These are phyloP conservation scores for Macrophya alboannulata DNA, from an alignment of 2,888 invertebrate species.

Conservation along the genomic window DNA sequence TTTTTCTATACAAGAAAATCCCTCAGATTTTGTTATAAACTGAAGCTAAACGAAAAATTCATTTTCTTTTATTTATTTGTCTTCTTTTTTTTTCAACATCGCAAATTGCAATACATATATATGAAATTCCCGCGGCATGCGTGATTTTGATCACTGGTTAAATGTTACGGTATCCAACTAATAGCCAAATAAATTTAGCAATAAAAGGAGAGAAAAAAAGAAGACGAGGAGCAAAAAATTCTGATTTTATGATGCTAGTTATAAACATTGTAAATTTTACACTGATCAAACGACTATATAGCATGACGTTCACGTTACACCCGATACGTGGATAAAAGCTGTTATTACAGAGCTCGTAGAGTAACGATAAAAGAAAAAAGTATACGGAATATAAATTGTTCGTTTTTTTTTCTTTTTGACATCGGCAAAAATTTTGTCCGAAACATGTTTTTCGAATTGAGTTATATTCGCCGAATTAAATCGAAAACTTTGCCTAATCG, in stretches of 20 bases:
- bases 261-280: neutral
- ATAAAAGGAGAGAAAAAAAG: neutral
- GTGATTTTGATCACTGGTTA: neutral
- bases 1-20: neutral
- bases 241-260: neutral
- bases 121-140: neutral
- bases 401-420: neutral
- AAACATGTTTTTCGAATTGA: neutral
- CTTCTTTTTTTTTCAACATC: neutral
- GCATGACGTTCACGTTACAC: no score
- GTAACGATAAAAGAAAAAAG: neutral
- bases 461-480: neutral
- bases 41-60: neutral
- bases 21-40: neutral
- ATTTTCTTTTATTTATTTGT: neutral
- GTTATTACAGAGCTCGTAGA: slow-evolving; percentile 1
- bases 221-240: neutral
- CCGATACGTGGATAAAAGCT: neutral
- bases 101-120: neutral
- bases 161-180: neutral
- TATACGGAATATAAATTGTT: neutral
- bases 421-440: neutral
- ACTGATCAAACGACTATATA: neutral
- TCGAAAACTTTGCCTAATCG: neutral
- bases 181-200: neutral